These are phyloP conservation scores for Nemopilema nomurai DNA, from an alignment of 30 jellyfish, hydroid and myxozoan species.

Conservation along the genomic window DNA sequence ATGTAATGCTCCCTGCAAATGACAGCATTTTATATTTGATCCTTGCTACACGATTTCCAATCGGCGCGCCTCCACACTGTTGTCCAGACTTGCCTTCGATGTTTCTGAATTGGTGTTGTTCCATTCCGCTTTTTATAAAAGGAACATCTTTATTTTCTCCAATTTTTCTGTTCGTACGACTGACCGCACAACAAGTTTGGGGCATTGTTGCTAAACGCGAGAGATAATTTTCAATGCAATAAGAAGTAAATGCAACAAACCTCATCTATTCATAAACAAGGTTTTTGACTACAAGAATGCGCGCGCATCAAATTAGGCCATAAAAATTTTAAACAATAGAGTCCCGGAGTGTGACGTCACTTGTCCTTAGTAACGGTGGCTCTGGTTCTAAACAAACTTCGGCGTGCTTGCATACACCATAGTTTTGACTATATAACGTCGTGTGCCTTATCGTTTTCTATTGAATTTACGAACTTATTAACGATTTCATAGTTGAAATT, in stretches of 20 bases:
- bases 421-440: constrained; percentile 23
- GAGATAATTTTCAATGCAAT: neutral
- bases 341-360: constrained; percentile 30
- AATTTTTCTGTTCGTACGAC: neutral
- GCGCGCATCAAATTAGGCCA: neutral
- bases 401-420: no score
- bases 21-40: neutral
- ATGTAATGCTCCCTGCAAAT: neutral
- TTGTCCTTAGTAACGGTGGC: no score
- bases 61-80: neutral
- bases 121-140: neutral
- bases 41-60: neutral
- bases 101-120: neutral
- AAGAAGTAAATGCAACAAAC: neutral
- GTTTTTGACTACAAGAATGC: neutral
- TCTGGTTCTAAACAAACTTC: no score
- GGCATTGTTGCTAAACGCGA: neutral
- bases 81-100: neutral
- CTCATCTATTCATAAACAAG: neutral
- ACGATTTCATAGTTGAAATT: no score
- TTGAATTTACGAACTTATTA: no score
- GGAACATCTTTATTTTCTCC: neutral
- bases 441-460: no score
- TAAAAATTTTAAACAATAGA: neutral
- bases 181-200: neutral